Base-by-base conservation (phyloP, 2,113 vertebrate species). In the Ifrita kowaldi region DNA sequence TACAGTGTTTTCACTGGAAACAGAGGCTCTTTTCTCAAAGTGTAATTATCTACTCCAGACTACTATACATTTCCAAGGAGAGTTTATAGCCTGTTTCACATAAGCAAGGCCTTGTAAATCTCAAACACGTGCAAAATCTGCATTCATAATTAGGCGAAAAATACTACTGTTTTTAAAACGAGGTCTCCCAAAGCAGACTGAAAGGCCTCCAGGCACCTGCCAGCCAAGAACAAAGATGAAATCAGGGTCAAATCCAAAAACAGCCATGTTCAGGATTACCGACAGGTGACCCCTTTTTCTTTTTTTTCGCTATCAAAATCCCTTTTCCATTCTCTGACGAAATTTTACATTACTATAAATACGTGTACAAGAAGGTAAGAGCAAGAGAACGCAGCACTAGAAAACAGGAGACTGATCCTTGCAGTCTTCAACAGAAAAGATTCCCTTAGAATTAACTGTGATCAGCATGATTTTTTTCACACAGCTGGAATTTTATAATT, bases 21-120 rank as follows among this genome's bases (percentile, higher is more conserved):
- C 80, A 97, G 89, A 96, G 96, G 86, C 84, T 92, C 91, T 96
- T 96, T 95, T 82, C 89, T 92, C 93, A 78, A 95, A 95, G 84
- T 47, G 62, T 79, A 93, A 89, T 84, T 86, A 95, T 88, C 89
- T 90, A 18, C 91, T 93, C 62, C 78, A 96, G 95, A 93, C 95
- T 89, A 90, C 95, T 87, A 93, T 49, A 73, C 59, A n/a, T 84
- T 84, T 95, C 79, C 78, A 89, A 76, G 87, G 86, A 89, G 60
- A 84, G 60, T 77, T 96, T 91, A 91, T 53, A 95, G 95, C 80
- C 75, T 42, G 67, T 65, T 89, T 86, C 93, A 91, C 92, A 64
- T 82, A 93, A 83, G 77, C 78, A 89, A 95, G 82, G 77, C 64
- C 75, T 68, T 83, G 73, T 96, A 97, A 97, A 93, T 91, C 91